Percentiles rank a stretch among this genome's conserved stretches.
phyloP scores from a whole-genome alignment of 2,888 invertebrate genomes.

The Meandrusa payeni region DNA sequence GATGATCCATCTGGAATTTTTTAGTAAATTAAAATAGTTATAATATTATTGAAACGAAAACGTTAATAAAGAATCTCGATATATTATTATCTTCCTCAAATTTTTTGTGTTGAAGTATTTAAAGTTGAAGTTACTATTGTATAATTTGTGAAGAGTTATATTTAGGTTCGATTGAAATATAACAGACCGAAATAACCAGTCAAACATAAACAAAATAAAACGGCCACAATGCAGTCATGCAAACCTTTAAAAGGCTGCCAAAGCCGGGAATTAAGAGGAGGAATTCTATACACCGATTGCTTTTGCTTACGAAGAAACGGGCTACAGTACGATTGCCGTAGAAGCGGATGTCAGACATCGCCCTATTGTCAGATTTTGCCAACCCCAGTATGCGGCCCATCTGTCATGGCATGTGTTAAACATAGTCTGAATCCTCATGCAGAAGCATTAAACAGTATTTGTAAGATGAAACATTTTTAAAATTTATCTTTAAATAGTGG shows the following conservation, averaged over 20 bases:
- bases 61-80: too few relatives aligned
- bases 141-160: too few relatives aligned
- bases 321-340: constrained; percentile 77
- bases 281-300: constrained; percentile 75
- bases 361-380: constrained; percentile 53
- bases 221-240: constrained; percentile 21
- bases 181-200: too few relatives aligned
- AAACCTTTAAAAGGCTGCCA: constrained; percentile 34
- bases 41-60: neutral
- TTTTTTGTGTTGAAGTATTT: constrained; percentile 11
- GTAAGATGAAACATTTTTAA: constrained; percentile 38
- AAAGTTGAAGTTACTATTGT: too few relatives aligned
- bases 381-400: constrained; percentile 56
- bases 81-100: constrained; percentile 2
- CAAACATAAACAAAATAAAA: constrained; percentile 1
- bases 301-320: constrained; percentile 80
- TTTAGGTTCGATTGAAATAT: too few relatives aligned
- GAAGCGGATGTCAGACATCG: constrained; percentile 70
- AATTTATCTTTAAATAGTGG: too few relatives aligned
- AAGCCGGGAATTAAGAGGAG: constrained; percentile 75
- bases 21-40: neutral
- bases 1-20: constrained; percentile 13
- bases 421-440: constrained; percentile 62
- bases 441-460: constrained; percentile 51
- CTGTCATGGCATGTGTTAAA: constrained; percentile 52